Evolutionary conservation across 1,140 invertebrate genomes (phyloP).

Genomic region (Choristoneura fumiferana): DNA sequence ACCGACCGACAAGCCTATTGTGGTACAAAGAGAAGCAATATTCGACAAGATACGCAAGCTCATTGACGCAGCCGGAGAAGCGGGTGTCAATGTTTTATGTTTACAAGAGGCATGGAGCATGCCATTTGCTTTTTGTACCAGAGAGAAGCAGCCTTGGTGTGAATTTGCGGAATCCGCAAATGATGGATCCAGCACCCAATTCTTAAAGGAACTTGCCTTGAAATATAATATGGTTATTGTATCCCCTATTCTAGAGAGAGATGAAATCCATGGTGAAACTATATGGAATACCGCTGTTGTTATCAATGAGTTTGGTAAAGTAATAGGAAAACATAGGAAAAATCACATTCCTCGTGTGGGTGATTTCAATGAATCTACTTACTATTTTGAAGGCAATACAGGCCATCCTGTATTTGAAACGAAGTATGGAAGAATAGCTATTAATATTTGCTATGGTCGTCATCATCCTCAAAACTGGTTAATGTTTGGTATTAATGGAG

Average conservation of each 20-base stretch:
- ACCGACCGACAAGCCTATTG: slow-evolving; percentile 86
- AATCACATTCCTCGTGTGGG: slow-evolving; percentile 99
- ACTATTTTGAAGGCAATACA: slow-evolving; percentile 97
- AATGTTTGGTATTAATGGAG: slow-evolving; percentile 97
- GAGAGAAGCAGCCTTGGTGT: slow-evolving; percentile 97
- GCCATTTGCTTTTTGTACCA: slow-evolving; percentile 99
- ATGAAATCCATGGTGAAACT: slow-evolving; percentile 90
- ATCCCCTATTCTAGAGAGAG: slow-evolving; percentile 96
- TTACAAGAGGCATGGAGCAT: slow-evolving; percentile 99
- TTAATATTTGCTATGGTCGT: slow-evolving; percentile 99
- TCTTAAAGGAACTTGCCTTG: slow-evolving; percentile 90
- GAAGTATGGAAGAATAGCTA: slow-evolving; percentile 91
- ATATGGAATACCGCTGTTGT: slow-evolving; percentile 98
- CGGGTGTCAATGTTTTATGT: slow-evolving; percentile 94
- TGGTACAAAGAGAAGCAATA: slow-evolving; percentile 89
- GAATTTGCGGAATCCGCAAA: slow-evolving; percentile 97
- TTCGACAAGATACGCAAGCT: slow-evolving; percentile 88
- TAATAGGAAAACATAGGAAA: slow-evolving; percentile 97
- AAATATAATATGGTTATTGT: slow-evolving; percentile 97
- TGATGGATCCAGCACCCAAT: slow-evolving; percentile 90
- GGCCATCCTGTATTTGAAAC: slow-evolving; percentile 97
- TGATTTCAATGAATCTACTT: slow-evolving; percentile 99
- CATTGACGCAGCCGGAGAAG: slow-evolving; percentile 87
- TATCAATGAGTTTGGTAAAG: slow-evolving; percentile 91
- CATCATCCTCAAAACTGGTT: slow-evolving; percentile 99